Evolutionary conservation across 2,797 vertebrate genomes (phyloP), one percentile per base, ranked within the genome.

Genomic region (Decapterus maruadsi): DNA sequence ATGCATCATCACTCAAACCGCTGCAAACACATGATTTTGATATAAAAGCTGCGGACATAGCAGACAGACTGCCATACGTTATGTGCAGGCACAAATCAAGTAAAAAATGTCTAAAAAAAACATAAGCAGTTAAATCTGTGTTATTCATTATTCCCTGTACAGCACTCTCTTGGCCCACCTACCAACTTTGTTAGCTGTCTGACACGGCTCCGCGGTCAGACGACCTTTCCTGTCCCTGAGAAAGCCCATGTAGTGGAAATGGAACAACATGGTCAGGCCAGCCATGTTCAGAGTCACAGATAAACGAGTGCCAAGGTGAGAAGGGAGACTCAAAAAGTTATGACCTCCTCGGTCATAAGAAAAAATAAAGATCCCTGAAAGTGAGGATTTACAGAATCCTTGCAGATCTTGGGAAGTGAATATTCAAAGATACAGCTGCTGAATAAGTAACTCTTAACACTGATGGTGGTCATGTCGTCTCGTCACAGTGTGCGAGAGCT

Each of bases 211-310:
- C n/a, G 38, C 45, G 40, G 84, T 84, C 63, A 93, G 82, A 10
- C 56, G 77, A 64, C 80, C 71, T 67, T 84, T 91, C 54, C 87
- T 89, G 67, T 87, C 73, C 72, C 83, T 88, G 55, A 93, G 53
- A 81, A 93, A 90, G 46, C 85, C 87, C 74, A 88, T 63, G 75
- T 88, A 91, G 68, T 90, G 77, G 58, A 93, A 84, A 48, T 57
- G 84, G 59, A 92, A 86, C 59, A 91, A 68, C 63, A 88, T 46
- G 14, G 82, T 75, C 58, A 93, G 61, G 74, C 68, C 70, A 13
- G 90, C 90, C 91, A 94, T 92, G 71, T 65, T 77, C 56, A 57
- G 40, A n/a, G 46, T 60, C 56, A 63, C 54, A 69, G 75, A 82
- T 57, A 51, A 68, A 31, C 55, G 71, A 61, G 20, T 22, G 17